These are phyloP conservation scores for Lycaon pictus DNA, from an alignment of 2,113 vertebrate species.

Conservation along the genomic window DNA sequence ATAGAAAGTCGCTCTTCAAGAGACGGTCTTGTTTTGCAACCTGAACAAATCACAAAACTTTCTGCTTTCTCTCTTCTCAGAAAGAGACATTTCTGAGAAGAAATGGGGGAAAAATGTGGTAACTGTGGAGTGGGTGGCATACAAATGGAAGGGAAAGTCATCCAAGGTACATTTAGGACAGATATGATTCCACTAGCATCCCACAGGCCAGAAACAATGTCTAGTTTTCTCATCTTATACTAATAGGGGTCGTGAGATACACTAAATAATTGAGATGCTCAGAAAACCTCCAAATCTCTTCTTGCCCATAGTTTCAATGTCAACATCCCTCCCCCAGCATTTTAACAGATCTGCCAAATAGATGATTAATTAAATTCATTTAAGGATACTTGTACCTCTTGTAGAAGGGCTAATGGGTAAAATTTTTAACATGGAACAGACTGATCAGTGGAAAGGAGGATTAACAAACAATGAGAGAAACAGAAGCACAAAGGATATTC, in stretches of 20 bases:
- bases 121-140: not conserved
- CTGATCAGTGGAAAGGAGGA: not conserved
- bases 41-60: not conserved
- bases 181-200: not conserved
- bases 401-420: not conserved
- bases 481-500: not conserved
- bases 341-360: not conserved
- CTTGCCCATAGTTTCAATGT: not conserved
- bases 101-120: too few relatives aligned
- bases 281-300: not conserved
- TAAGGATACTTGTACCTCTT: not conserved
- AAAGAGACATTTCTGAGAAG: not conserved
- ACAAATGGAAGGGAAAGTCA: not conserved
- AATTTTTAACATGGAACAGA: not conserved
- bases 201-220: not conserved
- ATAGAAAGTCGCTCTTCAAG: not conserved
- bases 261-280: not conserved
- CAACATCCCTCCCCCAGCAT: not conserved
- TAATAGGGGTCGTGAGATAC: not conserved
- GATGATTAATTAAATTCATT: not conserved
- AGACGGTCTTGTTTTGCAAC: not conserved
- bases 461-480: not conserved
- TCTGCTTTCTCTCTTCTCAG: conserved; percentile 18
- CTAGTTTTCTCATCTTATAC: not conserved
- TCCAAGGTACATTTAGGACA: too few relatives aligned